phyloP scores from a whole-genome alignment of 2,797 vertebrate species.

The Melanotaenia pygmaea region DNA sequence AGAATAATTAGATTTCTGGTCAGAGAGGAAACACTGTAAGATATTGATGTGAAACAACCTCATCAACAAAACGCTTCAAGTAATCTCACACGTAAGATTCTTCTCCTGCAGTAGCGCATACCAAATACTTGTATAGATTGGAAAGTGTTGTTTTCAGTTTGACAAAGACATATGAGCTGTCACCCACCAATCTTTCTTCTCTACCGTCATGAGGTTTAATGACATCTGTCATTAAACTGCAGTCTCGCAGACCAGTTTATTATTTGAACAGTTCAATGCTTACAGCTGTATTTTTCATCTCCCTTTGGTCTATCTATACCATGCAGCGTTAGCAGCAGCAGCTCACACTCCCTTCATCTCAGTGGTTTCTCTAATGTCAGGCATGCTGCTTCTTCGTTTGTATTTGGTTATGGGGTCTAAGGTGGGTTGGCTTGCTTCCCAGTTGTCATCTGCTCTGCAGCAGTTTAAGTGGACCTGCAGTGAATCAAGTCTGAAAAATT shows the following conservation, averaged over 20 bases:
- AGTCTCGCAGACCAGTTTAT: slow-evolving; percentile 43
- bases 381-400: slow-evolving; percentile 34
- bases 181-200: slow-evolving; percentile 38
- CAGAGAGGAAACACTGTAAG: slow-evolving; percentile 26
- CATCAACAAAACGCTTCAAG: slow-evolving; percentile 47
- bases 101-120: slow-evolving; percentile 24
- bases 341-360: slow-evolving; percentile 12
- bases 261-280: slow-evolving; percentile 39
- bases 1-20: slow-evolving; percentile 35
- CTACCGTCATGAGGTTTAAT: slow-evolving; percentile 48
- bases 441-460: slow-evolving; percentile 65
- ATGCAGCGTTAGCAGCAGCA: slow-evolving; percentile 18
- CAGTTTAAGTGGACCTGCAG: slow-evolving; percentile 70
- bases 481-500: slow-evolving; percentile 79
- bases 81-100: slow-evolving; percentile 42
- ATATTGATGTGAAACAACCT: slow-evolving; percentile 37
- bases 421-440: slow-evolving; percentile 52
- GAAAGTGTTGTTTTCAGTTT: slow-evolving; percentile 22
- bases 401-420: slow-evolving; percentile 33
- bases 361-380: slow-evolving; percentile 27
- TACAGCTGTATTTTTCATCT: slow-evolving; percentile 24
- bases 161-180: slow-evolving; percentile 38
- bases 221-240: slow-evolving; percentile 52
- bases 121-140: slow-evolving; percentile 18
- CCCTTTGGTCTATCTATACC: slow-evolving; percentile 19